Conservation (phyloP, 2,888 invertebrate species). For the Hipparchia sbordonii region DNA sequence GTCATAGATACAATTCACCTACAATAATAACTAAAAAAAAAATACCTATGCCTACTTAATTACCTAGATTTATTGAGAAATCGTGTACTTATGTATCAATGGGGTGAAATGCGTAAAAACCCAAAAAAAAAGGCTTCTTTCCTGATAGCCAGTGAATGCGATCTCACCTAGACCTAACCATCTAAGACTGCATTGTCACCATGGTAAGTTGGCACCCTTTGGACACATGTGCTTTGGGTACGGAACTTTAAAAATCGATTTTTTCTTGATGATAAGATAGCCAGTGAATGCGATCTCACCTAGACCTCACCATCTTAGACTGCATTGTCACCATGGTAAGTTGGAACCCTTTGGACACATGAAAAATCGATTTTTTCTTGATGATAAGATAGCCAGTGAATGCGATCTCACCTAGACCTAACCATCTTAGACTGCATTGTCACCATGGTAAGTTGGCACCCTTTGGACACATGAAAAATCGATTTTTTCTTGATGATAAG, state of each 20-base stretch:
- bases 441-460: no score
- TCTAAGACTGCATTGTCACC: no score
- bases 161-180: neutral
- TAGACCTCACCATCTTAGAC: no score
- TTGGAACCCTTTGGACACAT: no score
- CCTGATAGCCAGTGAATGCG: neutral
- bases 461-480: slow-evolving; percentile 3
- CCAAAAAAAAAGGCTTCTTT: no score
- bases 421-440: no score
- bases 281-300: neutral
- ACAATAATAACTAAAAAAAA: neutral
- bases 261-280: neutral
- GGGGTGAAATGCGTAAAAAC: no score
- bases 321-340: no score
- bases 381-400: neutral
- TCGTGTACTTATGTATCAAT: no score
- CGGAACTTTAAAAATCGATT: slow-evolving; percentile 7
- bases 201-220: no score
- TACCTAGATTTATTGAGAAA: no score
- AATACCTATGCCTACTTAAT: no score
- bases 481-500: neutral
- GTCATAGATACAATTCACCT: neutral
- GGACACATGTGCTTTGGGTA: neutral
- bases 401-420: neutral
- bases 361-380: slow-evolving; percentile 6